Base-by-base conservation (phyloP, 2,888 invertebrate species). In the Folsomia candida region DNA sequence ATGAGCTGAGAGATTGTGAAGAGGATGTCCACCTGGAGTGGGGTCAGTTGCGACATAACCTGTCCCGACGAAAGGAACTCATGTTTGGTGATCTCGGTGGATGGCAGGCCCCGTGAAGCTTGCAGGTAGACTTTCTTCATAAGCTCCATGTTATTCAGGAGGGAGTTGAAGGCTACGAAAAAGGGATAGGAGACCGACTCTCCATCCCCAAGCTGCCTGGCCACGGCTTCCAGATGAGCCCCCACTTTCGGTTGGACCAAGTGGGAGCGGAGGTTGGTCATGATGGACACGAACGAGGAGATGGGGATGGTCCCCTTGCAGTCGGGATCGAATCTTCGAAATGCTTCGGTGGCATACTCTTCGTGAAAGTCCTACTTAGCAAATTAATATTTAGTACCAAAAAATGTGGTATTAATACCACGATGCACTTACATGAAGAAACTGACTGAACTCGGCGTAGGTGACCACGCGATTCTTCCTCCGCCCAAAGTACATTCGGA, bases 351-450 rank as follows among this genome's bases (percentile, higher is more conserved):
- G 22, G 87, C 87, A 81, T 87, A 87, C 77, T 87, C 87, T 74
- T 88, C 87, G 80, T 87, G 87, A 79, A 87, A 88, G 80, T 88
- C 87, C 85, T 85, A 64, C 2, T n/a, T n/a, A n/a, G n/a, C n/a
- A n/a, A n/a, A n/a, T n/a, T n/a, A 82, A 57, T 57, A 18, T 3
- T 51, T 25, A 25, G 6, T 22, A 29, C 18, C 9, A 28, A n/a
- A 58, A 54, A 18, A 66, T 9, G 22, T 24, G 57, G 9, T 57
- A 6, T 6, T 22, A 6, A 57, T 57, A 11, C 9, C 9, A 47
- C 9, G 57, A 6, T n/a, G 57, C n/a, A 57, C 57, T n/a, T 81
- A 85, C 85, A 80, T 87, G 86, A 29, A 87, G 83, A 61, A 88
- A 83, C 80, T 87, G 87, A 61, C 86, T 85, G 81, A 87, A 87